Percentiles rank a stretch among this genome's conserved stretches.
Conservation (phyloP, 2,797 vertebrate species). For the Rhincodon typus region DNA sequence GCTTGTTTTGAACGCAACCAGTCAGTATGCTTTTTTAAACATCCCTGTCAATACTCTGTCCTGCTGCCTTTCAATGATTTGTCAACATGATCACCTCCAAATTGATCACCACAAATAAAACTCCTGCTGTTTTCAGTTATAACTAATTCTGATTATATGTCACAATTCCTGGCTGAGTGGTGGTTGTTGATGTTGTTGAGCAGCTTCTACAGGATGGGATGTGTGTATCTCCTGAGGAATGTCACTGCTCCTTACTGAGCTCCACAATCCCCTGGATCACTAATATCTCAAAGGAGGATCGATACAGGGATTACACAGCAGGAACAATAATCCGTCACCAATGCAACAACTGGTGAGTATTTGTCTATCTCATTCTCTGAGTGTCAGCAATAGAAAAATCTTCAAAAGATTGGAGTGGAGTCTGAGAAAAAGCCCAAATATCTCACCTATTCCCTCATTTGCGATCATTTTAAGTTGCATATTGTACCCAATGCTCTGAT, state of each 20-base stretch:
- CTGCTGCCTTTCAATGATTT: background rate
- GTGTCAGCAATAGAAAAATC: background rate
- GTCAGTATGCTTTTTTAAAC: background rate
- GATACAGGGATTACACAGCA: conserved; percentile 48
- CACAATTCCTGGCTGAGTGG: no score
- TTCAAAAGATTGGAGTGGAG: no score
- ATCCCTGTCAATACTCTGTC: background rate
- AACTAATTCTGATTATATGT: no score
- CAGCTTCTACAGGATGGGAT: conserved; percentile 62
- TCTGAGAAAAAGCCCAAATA: no score
- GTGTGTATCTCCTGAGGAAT: conserved; percentile 58
- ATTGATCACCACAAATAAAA: background rate
- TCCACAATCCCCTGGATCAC: conserved; percentile 47
- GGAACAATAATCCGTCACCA: conserved; percentile 56
- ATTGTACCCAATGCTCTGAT: no score
- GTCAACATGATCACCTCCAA: background rate
- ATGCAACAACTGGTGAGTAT: conserved; percentile 73
- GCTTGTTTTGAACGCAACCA: background rate
- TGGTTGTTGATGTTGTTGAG: background rate
- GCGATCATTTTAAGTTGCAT: no score
- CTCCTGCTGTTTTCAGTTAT: no score
- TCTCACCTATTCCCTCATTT: no score
- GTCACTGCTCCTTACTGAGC: conserved; percentile 61
- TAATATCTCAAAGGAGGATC: conserved; percentile 55
- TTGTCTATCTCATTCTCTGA: background rate